Percentiles rank a stretch among this genome's conserved stretches.
Evolutionary conservation across 2,113 vertebrate species (phyloP).

Genomic region (Paramisgurnus dabryanus): DNA sequence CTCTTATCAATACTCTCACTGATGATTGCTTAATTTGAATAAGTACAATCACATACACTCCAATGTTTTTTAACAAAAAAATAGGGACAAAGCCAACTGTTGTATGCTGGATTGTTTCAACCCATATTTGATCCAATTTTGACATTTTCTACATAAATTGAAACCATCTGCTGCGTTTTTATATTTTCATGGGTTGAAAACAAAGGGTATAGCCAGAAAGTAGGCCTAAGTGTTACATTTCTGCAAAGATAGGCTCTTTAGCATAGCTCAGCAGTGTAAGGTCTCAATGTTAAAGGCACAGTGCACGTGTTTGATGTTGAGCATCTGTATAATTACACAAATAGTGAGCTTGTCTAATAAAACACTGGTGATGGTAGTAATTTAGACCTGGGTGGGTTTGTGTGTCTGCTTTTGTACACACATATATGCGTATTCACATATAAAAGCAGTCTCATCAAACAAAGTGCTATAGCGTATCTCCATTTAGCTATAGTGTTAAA

Average conservation of each 20-base stretch:
- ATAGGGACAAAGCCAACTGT: too few relatives aligned
- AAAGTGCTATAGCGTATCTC: slow-evolving; percentile 44
- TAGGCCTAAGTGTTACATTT: not conserved
- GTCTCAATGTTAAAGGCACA: slow-evolving; percentile 32
- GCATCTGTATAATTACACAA: slow-evolving; percentile 20
- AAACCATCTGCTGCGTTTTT: too few relatives aligned
- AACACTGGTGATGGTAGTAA: slow-evolving; percentile 1
- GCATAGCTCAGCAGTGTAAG: not conserved
- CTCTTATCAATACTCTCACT: not conserved
- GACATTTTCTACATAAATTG: too few relatives aligned
- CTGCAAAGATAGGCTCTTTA: too few relatives aligned
- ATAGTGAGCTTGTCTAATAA: not conserved
- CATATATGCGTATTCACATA: not conserved
- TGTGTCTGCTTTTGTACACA: not conserved
- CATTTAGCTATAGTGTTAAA: slow-evolving; percentile 57
- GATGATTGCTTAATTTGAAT: not conserved
- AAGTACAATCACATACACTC: too few relatives aligned
- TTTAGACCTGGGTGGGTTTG: not conserved
- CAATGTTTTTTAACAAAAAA: too few relatives aligned
- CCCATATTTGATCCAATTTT: too few relatives aligned
- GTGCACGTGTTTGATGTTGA: slow-evolving; percentile 51
- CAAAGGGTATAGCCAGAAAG: not conserved
- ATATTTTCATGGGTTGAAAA: too few relatives aligned
- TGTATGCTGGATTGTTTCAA: too few relatives aligned
- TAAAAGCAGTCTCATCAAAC: slow-evolving; percentile 46